Base-by-base conservation (phyloP, 2,888 invertebrate genomes). In the Lucinisca nassula region DNA sequence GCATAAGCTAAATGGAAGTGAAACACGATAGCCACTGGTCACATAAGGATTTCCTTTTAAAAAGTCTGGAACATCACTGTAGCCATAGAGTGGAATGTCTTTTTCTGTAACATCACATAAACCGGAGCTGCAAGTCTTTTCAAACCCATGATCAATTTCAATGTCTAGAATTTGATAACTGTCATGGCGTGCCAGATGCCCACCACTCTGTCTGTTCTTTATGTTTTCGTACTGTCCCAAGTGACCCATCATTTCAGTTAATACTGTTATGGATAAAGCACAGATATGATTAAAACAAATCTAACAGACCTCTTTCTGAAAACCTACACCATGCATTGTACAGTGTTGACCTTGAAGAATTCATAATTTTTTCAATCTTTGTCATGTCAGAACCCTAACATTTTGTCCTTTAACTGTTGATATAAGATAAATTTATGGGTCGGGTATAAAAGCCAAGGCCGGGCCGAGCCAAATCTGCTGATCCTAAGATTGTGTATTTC, bases 31-130 rank as follows among this genome's bases (percentile, higher is more conserved):
- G 17, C 99, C 99, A 92, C 97, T 97, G 87, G 97, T 97, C 92
- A 99, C 98, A 95, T 97, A 99, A 3, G 98, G 98, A 96, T 99
- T 99, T 94, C 98, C 98, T 96, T 98, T 98, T 83, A 99, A 97
- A 96, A 98, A 98, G 83, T 97, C 97, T 4, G 99, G 98, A 74
- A 98, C 98, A 94, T 98, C 97, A 80, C 97, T 89, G 87, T 95
- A 95, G 55, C 92, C 93, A 83, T 91, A 94, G 51, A 96, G 88
- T 21, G 91, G 91, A 73, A 95, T 94, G 49, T 94, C 93, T 74
- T 84, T 85, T 6, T 90, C 85, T 35, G 88, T 75, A 0, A 89
- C 80, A 88, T 93, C 91, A 90, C 94, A 94, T 8, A 94, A 75
- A 8, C 93, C 93, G 32, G 92, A 90, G 27, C 91, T 91, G 27